phyloP scores from a whole-genome alignment of 2,888 invertebrate genomes.

The Toxonevra muliebris region DNA sequence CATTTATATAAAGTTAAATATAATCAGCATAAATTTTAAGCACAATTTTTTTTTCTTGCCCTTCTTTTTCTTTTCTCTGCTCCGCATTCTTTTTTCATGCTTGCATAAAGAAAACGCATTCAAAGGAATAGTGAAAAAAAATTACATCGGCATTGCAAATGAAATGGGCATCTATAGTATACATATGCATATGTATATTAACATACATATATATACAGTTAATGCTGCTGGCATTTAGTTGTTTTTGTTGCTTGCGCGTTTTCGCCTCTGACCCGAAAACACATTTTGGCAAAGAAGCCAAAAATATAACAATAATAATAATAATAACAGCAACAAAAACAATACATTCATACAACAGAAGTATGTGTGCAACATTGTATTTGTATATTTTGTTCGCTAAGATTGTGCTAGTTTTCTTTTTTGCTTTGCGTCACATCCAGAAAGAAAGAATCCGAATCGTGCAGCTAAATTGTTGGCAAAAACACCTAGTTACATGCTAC shows the following conservation, averaged over 20 bases:
- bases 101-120: no score
- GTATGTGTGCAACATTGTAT: conserved; percentile 18
- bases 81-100: no score
- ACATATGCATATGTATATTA: no score
- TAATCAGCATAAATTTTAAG: conserved; percentile 59
- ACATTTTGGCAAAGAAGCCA: conserved; percentile 50
- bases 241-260: conserved; percentile 2
- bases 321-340: conserved; percentile 22
- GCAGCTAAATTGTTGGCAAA: background rate
- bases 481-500: conserved; percentile 1
- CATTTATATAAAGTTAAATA: conserved; percentile 44
- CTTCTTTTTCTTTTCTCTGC: no score
- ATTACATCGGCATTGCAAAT: conserved; percentile 2
- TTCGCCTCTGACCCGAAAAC: conserved; percentile 59
- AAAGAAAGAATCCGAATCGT: conserved; percentile 3
- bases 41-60: conserved; percentile 26
- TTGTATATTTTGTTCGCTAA: conserved; percentile 13
- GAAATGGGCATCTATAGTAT: conserved; percentile 4
- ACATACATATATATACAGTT: no score
- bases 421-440: conserved; percentile 1
- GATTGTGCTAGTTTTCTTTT: conserved; percentile 35
- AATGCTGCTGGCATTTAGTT: no score
- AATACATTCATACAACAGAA: background rate
- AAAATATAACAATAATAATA: conserved; percentile 29
- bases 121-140: no score